Evolutionary conservation across 2,113 vertebrate genomes (phyloP).

Genomic region (Notiomystis cincta): DNA sequence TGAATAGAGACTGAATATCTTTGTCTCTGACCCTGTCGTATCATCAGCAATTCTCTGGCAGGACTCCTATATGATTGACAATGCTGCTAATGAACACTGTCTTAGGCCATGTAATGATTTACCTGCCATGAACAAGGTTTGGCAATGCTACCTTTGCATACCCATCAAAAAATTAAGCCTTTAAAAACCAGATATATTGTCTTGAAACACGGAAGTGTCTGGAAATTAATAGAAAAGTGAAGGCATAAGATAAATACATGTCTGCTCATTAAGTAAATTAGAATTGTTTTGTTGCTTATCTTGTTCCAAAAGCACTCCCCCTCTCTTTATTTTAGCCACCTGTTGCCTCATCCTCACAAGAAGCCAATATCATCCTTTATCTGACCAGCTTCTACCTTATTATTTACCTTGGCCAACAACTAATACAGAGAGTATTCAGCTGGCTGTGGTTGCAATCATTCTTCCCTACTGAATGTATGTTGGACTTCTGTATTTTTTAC

Average conservation of each 20-base stretch:
- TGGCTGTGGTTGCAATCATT: not conserved
- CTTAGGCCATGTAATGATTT: constrained; percentile 74
- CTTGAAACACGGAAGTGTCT: not conserved
- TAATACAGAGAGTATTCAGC: not conserved
- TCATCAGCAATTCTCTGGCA: constrained; percentile 64
- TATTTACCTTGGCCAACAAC: not conserved
- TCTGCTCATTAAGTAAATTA: constrained; percentile 34
- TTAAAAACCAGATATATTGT: not conserved
- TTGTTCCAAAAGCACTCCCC: not conserved
- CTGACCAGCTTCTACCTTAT: not conserved
- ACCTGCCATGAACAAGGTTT: constrained; percentile 56
- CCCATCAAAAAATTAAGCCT: constrained; percentile 20
- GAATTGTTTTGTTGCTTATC: not conserved
- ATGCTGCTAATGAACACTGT: constrained; percentile 75
- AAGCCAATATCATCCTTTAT: not conserved
- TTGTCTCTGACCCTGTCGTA: constrained; percentile 68
- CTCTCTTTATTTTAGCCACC: not conserved
- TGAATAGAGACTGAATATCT: constrained; percentile 75
- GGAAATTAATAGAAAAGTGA: not conserved
- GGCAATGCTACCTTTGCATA: constrained; percentile 30
- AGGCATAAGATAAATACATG: not conserved
- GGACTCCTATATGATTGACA: constrained; percentile 73
- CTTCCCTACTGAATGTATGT: not conserved
- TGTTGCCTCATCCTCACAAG: not conserved
- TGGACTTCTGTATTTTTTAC: not conserved